These are phyloP conservation scores for Solenopsis invicta DNA, from an alignment of 1,140 invertebrate genomes.

Conservation along the genomic window DNA sequence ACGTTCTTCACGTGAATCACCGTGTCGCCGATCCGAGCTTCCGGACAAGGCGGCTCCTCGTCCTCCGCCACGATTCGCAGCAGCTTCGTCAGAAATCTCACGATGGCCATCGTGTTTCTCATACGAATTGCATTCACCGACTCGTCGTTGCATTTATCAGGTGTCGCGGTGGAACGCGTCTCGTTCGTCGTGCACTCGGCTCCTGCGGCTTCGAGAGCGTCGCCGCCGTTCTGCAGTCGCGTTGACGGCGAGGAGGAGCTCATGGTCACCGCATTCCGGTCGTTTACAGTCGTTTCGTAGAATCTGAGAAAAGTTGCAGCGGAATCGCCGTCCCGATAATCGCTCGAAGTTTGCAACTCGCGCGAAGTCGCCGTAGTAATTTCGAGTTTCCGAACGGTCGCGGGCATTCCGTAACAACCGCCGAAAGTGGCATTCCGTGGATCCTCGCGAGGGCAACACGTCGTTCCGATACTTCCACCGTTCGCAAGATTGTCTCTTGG, in stretches of 20 bases:
- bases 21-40: background rate
- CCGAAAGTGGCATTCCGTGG: background rate
- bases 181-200: background rate
- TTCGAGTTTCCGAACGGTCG: slow-evolving; percentile 27
- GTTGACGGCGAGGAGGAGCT: background rate
- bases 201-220: background rate
- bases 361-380: slow-evolving; percentile 1
- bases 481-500: background rate
- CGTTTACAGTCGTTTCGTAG: slow-evolving; percentile 14
- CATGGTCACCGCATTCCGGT: background rate
- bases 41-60: slow-evolving; percentile 28
- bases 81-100: slow-evolving; percentile 62
- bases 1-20: slow-evolving; percentile 62
- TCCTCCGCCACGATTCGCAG: slow-evolving; percentile 45
- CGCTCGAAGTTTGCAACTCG: slow-evolving; percentile 22
- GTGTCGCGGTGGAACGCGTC: background rate
- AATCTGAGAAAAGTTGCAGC: slow-evolving; percentile 2
- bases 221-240: background rate
- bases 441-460: background rate
- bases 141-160: background rate
- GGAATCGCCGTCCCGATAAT: slow-evolving; percentile 17
- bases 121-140: slow-evolving; percentile 36
- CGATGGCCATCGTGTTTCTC: slow-evolving; percentile 64
- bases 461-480: background rate
- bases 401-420: slow-evolving; percentile 28